Evolutionary conservation across 2,113 vertebrate genomes (phyloP), one percentile per base, ranked within the genome.

Genomic region (Zeus faber): DNA sequence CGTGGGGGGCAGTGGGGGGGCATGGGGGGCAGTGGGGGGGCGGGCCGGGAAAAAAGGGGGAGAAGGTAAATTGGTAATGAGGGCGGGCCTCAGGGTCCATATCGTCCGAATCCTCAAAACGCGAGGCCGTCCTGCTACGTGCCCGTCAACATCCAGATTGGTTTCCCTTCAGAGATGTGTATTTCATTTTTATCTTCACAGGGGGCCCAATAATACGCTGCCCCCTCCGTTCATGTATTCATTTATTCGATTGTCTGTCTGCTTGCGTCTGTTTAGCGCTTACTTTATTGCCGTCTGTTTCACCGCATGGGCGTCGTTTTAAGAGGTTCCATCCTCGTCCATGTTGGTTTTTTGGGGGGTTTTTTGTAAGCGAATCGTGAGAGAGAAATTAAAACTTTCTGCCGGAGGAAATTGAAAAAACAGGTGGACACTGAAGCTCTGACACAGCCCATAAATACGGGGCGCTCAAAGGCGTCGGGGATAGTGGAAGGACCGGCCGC

Each of bases 381-480:
- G 49, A 50, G 29, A 23, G 80, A 67, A 70, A 52, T 72, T 54
- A 8, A 65, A 77, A 56, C 49, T 49, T 67, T 71, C 68, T 54
- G 58, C 52, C 25, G 18, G 26, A 49, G 54, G 41, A 55, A 72
- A 82, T 61, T 69, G 54, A 58, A 85, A 86, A 73, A 86, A 74
- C 85, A 87, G 82, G 72, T 85, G 83, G 72, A 75, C 53, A 25
- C 56, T 47, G 46, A 57, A 50, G 70, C 78, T 82, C 62, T 58
- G 79, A 74, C 66, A 49, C 49, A 58, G 53, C 24, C 52, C 60
- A 82, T 86, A 87, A 87, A 88, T 86, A 77, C 43, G 37, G 21
- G 18, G 31, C 51, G 64, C 39, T 69, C 77, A 83, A 73, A 62
- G 55, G 56, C 33, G 13, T 49, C 43, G 65, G 35, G 37, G 37